These are phyloP conservation scores for Gephyroberyx darwinii DNA, from an alignment of 2,797 vertebrate genomes.

Conservation along the genomic window DNA sequence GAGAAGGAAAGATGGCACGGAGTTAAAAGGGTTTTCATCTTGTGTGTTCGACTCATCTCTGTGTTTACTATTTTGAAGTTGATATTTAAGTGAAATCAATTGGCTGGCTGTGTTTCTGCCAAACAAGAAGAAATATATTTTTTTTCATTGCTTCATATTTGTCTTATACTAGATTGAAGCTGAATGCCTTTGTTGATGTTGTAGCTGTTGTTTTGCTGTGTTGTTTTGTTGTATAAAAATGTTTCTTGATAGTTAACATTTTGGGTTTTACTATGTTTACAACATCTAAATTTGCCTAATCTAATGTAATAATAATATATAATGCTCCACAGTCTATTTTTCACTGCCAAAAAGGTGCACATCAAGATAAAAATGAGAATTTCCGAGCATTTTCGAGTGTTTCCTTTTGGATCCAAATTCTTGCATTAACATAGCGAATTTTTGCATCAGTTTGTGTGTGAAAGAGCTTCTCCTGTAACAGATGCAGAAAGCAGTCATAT, in stretches of 20 bases:
- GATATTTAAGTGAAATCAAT: constrained; percentile 23
- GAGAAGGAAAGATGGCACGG: constrained; percentile 35
- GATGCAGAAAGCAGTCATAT: constrained; percentile 28
- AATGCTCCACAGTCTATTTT: background rate
- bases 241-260: background rate
- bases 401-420: background rate
- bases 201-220: background rate
- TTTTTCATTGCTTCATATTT: constrained; percentile 23
- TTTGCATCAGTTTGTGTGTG: constrained; percentile 27
- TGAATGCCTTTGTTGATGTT: constrained; percentile 1
- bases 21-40: constrained; percentile 32
- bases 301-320: constrained; percentile 5
- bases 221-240: constrained; percentile 18
- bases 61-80: constrained; percentile 39
- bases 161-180: constrained; percentile 8
- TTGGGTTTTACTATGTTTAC: constrained; percentile 20
- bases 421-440: constrained; percentile 6
- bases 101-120: constrained; percentile 15
- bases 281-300: constrained; percentile 12
- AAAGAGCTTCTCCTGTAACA: background rate
- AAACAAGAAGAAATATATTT: constrained; percentile 24
- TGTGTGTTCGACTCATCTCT: constrained; percentile 28
- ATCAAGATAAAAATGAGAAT: background rate
- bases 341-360: background rate
- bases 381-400: no score